These are phyloP conservation scores for Syngnathus acus DNA, from an alignment of 2,797 vertebrate genomes.

Conservation along the genomic window DNA sequence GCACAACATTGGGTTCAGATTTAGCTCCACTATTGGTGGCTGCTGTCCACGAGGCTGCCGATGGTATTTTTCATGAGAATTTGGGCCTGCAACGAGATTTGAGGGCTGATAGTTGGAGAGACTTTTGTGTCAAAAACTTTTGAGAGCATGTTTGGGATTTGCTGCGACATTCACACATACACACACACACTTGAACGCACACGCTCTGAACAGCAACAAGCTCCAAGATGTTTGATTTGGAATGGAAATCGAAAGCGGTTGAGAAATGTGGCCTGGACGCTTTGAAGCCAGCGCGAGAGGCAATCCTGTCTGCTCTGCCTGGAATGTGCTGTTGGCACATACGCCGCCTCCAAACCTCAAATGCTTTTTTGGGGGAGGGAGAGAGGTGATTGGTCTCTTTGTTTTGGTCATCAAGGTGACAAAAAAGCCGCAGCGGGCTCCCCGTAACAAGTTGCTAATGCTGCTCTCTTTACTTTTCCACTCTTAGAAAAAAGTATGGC, in stretches of 20 bases:
- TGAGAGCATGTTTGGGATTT: too few relatives aligned
- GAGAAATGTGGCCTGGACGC: not conserved
- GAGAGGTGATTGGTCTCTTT: slow-evolving; percentile 31
- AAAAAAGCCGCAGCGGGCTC: slow-evolving; percentile 38
- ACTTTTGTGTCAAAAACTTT: too few relatives aligned
- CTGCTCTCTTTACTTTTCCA: slow-evolving; percentile 42
- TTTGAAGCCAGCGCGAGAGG: slow-evolving; percentile 12
- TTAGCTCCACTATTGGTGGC: too few relatives aligned
- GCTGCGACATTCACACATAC: too few relatives aligned
- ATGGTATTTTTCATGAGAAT: too few relatives aligned
- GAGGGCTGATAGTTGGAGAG: too few relatives aligned
- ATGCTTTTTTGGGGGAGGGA: not conserved
- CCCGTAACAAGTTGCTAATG: slow-evolving; percentile 34
- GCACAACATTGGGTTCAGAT: too few relatives aligned
- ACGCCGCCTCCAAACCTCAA: slow-evolving; percentile 20
- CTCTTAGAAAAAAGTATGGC: slow-evolving; percentile 16
- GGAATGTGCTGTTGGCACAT: slow-evolving; percentile 48
- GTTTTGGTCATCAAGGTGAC: slow-evolving; percentile 41
- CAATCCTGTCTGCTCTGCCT: slow-evolving; percentile 25
- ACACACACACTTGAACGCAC: not conserved
- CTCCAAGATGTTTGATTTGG: not conserved
- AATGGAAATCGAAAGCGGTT: not conserved
- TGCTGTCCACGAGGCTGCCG: too few relatives aligned
- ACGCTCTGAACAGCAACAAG: not conserved
- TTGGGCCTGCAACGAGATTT: too few relatives aligned